Evolutionary conservation across 1,140 invertebrate species (phyloP), one percentile per base, ranked within the genome.

Genomic region (Drosophila nannoptera): DNA sequence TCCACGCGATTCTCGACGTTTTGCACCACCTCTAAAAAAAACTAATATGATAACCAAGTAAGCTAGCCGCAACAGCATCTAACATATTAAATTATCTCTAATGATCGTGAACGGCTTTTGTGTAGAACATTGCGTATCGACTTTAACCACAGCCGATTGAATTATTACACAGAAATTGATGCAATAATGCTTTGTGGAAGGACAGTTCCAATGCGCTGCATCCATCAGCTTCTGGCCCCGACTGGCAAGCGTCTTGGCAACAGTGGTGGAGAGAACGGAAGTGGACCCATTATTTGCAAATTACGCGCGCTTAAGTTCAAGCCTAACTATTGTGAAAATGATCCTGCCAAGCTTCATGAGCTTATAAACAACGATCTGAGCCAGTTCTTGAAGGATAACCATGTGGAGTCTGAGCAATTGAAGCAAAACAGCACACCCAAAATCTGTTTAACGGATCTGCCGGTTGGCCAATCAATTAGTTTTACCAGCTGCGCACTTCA

Each of bases 131-230:
- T 96, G 53, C 91, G 95, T 38, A 90, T 98, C 56, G 97, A 98
- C 89, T 95, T 98, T 75, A 95, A 96, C 90, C 95, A 96, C 80
- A 92, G 91, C 42, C 90, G 92, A 55, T 90, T 96, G 14, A 92
- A 95, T 43, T 97, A 97, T 88, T 97, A 97, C 75, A 96, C 95
- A n/a, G 95, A 96, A 81, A 90, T 97, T 12, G 96, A 98, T 91
- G 96, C 95, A 56, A 93, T 97, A 8, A 89, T 94, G 69, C 90
- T 97, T 29, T 77, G 92, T 92, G 84, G 96, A 93, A 22, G 89
- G 8, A 87, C 73, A 16, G 78, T 76, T 2, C 71, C 72, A 8
- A 46, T 78, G 43, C 49, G 68, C 6, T 56, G 46, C 12, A 71
- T 77, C 16, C 76, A 75, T n/a, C 50, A 64, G 14, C 14, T 69